phyloP scores from a whole-genome alignment of 2,888 invertebrate genomes.

The Sceliomorpha sp. region DNA sequence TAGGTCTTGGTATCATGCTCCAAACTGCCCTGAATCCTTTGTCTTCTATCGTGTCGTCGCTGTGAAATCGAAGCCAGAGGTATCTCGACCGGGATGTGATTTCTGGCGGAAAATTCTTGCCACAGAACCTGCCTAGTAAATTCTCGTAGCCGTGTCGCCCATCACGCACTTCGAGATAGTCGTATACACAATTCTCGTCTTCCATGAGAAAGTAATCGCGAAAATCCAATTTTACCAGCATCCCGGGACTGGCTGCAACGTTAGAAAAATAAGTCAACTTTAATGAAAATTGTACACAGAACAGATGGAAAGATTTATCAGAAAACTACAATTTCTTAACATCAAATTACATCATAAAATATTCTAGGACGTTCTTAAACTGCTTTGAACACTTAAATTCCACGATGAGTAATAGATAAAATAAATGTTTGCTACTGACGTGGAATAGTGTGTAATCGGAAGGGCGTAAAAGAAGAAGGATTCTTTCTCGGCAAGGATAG shows the following conservation, averaged over 20 bases:
- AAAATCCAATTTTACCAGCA: conserved; percentile 88
- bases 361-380: too few species aligned
- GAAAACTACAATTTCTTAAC: too few species aligned
- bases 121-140: conserved; percentile 86
- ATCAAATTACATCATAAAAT: too few species aligned
- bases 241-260: conserved; percentile 84
- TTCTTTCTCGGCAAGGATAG: too few species aligned
- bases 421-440: too few species aligned
- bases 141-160: conserved; percentile 89
- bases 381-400: too few species aligned
- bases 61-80: conserved; percentile 89
- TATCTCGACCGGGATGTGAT: conserved; percentile 87
- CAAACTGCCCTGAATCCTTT: conserved; percentile 90
- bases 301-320: not conserved
- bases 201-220: conserved; percentile 90
- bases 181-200: conserved; percentile 86
- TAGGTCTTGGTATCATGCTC: conserved; percentile 84
- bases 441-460: too few species aligned
- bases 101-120: conserved; percentile 86
- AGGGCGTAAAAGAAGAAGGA: too few species aligned
- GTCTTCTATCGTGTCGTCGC: conserved; percentile 90
- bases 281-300: not conserved
- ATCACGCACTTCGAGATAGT: conserved; percentile 91
- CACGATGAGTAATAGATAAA: too few species aligned
- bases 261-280: conserved; percentile 15